Conservation (phyloP, 2,797 vertebrate species). For the Danio choprae region DNA sequence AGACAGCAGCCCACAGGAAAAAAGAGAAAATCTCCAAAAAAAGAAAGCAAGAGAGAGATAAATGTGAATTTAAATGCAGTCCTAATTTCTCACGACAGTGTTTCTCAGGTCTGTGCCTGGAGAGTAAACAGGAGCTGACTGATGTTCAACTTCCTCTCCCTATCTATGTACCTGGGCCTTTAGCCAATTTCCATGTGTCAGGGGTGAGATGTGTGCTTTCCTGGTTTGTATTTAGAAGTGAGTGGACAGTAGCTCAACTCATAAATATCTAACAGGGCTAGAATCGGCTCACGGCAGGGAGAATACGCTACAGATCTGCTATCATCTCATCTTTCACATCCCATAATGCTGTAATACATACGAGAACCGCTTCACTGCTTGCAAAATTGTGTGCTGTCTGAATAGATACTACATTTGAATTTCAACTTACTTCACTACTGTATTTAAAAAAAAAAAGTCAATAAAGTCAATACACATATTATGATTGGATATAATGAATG, state of each 20-base stretch:
- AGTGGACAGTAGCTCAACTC: slow-evolving; percentile 30
- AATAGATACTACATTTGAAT: too few species aligned
- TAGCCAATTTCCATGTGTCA: neutral
- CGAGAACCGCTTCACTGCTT: neutral
- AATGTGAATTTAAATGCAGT: slow-evolving; percentile 9
- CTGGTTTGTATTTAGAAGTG: slow-evolving; percentile 30
- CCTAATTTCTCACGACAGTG: slow-evolving; percentile 17
- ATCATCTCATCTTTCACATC: slow-evolving; percentile 14
- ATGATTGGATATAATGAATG: too few species aligned
- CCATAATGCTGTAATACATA: slow-evolving; percentile 6
- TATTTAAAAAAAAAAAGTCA: too few species aligned
- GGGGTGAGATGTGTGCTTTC: slow-evolving; percentile 34
- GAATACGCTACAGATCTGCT: neutral
- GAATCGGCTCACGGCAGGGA: neutral
- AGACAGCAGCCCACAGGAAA: slow-evolving; percentile 1
- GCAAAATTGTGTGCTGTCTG: too few species aligned
- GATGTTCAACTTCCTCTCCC: slow-evolving; percentile 4
- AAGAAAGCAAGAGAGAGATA: neutral
- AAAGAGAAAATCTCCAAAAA: neutral
- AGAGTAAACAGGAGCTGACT: slow-evolving; percentile 4
- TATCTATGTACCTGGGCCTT: slow-evolving; percentile 4
- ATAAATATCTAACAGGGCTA: slow-evolving; percentile 31
- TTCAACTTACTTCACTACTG: too few species aligned
- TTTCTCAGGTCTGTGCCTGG: neutral
- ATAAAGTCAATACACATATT: too few species aligned